Evolutionary conservation across 2,113 vertebrate genomes (phyloP), one percentile per base, ranked within the genome.

Genomic region (Actenoides hombroni): DNA sequence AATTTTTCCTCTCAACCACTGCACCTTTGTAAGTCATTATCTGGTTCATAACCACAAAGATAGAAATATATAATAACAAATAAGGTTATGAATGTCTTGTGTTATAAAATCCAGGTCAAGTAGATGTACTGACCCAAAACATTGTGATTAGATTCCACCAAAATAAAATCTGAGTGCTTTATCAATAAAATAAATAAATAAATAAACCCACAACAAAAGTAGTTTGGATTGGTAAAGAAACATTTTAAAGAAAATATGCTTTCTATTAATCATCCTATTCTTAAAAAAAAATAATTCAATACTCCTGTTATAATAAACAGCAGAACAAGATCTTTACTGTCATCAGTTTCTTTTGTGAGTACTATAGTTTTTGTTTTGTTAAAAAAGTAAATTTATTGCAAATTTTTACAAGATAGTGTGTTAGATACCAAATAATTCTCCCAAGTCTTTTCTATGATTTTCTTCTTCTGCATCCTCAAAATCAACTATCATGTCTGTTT

Each of bases 1-100:
- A 68, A n/a, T 48, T n/a, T 74, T 91, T 82, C 2, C 4, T 44
- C 35, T 75, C 64, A 77, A 2, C 3, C 4, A 57, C 5, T 37
- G 10, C 13, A 20, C 71, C n/a, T 75, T 75, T 75, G 14, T 56
- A 59, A 83, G 8, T 21, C 16, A 59, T 71, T 88, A 17, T 5
- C 9, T 61, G 0, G 0, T 31, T 54, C 14, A 28, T 10, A 28
- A 2, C 12, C 28, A 57, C 5, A 73, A 37, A 37, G 37, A 37
- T 37, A 37, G 37, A 37, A 37, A 37, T 37, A 37, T 37, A 37
- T 37, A 8, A 37, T 37, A 37, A 37, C 37, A 37, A 37, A 57
- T 2, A 53, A 48, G 5, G 2, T 69, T 78, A 64, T 39, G 24
- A 15, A 4, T 64, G 6, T 59, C 13, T 10, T 8, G 17, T 74